Percentiles rank a stretch among this genome's conserved stretches.
phyloP scores from a whole-genome alignment of 1,140 invertebrate species.

The Pseudobourletiella spinata region DNA sequence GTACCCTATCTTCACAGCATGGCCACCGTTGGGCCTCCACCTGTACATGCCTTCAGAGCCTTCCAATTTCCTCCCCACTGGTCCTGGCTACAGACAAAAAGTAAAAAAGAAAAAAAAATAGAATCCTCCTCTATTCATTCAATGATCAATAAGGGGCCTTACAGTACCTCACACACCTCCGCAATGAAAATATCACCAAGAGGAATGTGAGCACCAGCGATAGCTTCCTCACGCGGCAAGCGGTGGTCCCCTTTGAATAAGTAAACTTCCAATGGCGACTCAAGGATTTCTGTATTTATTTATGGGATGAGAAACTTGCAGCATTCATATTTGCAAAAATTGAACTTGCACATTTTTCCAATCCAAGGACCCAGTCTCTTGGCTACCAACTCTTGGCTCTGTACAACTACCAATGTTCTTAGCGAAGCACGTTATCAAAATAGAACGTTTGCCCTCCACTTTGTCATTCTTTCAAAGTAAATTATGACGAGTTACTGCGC shows the following conservation, averaged over 20 bases:
- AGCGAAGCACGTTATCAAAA: too few species aligned
- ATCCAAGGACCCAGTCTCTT: not conserved
- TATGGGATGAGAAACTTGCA: not conserved
- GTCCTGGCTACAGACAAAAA: too few species aligned
- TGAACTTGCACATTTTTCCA: not conserved
- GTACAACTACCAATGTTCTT: not conserved
- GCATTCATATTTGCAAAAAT: not conserved
- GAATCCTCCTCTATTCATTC: too few species aligned
- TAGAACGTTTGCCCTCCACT: too few species aligned
- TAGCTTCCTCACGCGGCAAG: not conserved
- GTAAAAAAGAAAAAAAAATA: too few species aligned
- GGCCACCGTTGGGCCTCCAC: too few species aligned
- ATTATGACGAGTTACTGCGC: too few species aligned
- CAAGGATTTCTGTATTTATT: not conserved
- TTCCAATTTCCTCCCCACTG: too few species aligned
- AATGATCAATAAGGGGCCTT: too few species aligned
- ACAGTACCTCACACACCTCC: not conserved
- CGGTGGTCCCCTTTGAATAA: not conserved
- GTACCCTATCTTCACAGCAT: too few species aligned
- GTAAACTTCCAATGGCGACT: conserved; percentile 6
- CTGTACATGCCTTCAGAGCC: too few species aligned
- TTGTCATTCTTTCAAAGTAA: too few species aligned
- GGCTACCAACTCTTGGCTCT: not conserved
- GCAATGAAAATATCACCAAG: conserved; percentile 9
- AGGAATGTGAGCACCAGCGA: conserved; percentile 1